phyloP scores from a whole-genome alignment of 2,113 vertebrate genomes.

The Microtus ochrogaster region DNA sequence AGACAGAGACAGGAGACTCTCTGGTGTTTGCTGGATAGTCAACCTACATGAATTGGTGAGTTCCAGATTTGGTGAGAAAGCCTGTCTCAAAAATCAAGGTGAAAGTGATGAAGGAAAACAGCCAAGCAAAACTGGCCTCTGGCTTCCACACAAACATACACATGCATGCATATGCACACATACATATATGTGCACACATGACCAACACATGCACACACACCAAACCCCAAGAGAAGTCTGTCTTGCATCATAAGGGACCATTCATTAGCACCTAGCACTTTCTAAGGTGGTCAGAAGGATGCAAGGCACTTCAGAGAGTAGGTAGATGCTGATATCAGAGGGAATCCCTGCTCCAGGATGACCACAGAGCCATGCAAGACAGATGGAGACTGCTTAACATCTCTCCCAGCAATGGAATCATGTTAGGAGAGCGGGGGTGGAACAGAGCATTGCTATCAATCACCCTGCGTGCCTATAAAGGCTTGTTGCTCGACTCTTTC shows the following conservation, averaged over 20 bases:
- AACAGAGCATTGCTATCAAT: conserved; percentile 77
- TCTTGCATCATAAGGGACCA: neutral
- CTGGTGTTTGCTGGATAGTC: neutral
- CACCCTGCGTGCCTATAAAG: conserved; percentile 68
- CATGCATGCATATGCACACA: neutral
- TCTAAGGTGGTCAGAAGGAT: conserved; percentile 25
- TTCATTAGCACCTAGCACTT: neutral
- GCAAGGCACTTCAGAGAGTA: neutral
- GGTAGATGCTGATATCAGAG: conserved; percentile 15
- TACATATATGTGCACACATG: neutral
- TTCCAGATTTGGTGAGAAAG: neutral
- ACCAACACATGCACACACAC: neutral
- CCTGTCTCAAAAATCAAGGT: neutral
- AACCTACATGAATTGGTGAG: neutral
- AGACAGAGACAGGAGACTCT: neutral
- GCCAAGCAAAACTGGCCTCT: neutral
- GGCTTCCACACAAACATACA: neutral
- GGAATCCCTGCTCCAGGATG: neutral
- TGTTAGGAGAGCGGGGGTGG: conserved; percentile 72
- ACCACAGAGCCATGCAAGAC: conserved; percentile 67
- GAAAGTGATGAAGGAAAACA: neutral
- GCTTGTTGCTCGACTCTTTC: conserved; percentile 73
- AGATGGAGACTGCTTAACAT: conserved; percentile 69
- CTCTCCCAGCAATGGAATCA: conserved; percentile 67
- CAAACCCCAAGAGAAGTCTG: neutral